Percentiles rank a stretch among this genome's conserved stretches.
Conservation (phyloP, 2,113 vertebrate species). For the Amphilophus citrinellus region DNA sequence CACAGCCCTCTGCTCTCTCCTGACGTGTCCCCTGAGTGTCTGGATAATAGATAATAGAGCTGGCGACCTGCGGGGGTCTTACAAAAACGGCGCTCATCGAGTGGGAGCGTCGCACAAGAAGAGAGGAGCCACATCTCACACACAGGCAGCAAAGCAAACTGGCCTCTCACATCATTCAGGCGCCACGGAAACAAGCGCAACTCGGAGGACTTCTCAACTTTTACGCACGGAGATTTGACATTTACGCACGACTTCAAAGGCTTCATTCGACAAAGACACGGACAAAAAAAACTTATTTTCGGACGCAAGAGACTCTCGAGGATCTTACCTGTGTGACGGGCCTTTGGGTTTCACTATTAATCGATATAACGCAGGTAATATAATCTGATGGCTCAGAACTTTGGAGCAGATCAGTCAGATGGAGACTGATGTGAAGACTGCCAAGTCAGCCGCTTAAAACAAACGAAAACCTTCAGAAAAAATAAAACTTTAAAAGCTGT, state of each 20-base stretch:
- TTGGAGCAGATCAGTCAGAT: conserved; percentile 59
- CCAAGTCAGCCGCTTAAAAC: conserved; percentile 3
- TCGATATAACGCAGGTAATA: neutral
- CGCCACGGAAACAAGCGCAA: neutral
- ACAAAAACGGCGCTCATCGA: conserved; percentile 85
- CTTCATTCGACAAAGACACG: neutral
- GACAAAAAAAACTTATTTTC: conserved; percentile 14
- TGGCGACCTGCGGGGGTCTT: conserved; percentile 87
- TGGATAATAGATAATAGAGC: conserved; percentile 88
- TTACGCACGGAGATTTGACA: conserved; percentile 63
- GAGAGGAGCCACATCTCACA: conserved; percentile 58
- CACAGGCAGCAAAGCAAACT: conserved; percentile 33
- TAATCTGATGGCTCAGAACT: conserved; percentile 56
- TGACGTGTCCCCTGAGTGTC: conserved; percentile 80
- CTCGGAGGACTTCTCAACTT: conserved; percentile 58
- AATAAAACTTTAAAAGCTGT: neutral
- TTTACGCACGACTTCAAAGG: conserved; percentile 61
- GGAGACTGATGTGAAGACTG: conserved; percentile 56
- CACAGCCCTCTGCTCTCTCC: conserved; percentile 60
- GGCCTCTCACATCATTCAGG: conserved; percentile 23
- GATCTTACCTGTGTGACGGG: conserved; percentile 44
- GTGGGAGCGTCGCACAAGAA: conserved; percentile 65
- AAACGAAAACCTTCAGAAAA: neutral
- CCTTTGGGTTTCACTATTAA: conserved; percentile 12
- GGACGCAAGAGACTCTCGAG: conserved; percentile 32